A percentile compares a stretch with the other conserved stretches of the same genome.
Conservation (phyloP, 2,113 vertebrate genomes). For the Lophura nycthemera region DNA sequence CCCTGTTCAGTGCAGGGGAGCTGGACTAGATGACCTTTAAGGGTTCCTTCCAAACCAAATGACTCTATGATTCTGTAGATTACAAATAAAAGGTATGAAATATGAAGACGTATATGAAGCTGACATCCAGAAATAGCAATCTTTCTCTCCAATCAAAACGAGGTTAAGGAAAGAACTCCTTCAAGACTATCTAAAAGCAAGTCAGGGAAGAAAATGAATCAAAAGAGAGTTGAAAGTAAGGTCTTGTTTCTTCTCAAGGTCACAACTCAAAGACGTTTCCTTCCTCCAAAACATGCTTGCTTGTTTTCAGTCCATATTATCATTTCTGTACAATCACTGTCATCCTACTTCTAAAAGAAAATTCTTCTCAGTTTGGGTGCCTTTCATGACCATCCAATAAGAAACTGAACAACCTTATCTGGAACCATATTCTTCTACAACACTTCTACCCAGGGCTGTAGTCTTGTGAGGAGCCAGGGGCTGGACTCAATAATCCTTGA, state of each 20-base stretch:
- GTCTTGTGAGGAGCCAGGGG: not conserved
- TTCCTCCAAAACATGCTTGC: not conserved
- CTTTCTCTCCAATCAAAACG: not conserved
- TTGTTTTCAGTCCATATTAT: not conserved
- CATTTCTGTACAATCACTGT: not conserved
- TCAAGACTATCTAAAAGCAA: not conserved
- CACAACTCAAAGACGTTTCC: not conserved
- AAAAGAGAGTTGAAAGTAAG: not conserved
- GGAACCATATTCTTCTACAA: not conserved
- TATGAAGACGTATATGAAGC: not conserved
- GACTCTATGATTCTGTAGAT: too few relatives aligned
- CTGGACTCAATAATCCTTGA: not conserved
- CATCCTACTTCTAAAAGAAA: not conserved
- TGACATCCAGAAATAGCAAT: not conserved
- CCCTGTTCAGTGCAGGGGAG: too few relatives aligned
- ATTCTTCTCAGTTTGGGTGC: not conserved
- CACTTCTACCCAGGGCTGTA: not conserved
- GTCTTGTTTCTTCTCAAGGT: not conserved
- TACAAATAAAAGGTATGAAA: not conserved
- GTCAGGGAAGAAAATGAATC: not conserved
- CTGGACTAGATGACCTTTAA: too few relatives aligned
- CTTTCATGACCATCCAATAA: not conserved
- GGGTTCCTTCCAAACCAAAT: too few relatives aligned
- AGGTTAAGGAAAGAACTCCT: not conserved
- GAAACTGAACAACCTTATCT: not conserved